Evolutionary conservation across 2,797 vertebrate species (phyloP), one percentile per base, ranked within the genome.

Genomic region (Phalloptychus januarius): DNA sequence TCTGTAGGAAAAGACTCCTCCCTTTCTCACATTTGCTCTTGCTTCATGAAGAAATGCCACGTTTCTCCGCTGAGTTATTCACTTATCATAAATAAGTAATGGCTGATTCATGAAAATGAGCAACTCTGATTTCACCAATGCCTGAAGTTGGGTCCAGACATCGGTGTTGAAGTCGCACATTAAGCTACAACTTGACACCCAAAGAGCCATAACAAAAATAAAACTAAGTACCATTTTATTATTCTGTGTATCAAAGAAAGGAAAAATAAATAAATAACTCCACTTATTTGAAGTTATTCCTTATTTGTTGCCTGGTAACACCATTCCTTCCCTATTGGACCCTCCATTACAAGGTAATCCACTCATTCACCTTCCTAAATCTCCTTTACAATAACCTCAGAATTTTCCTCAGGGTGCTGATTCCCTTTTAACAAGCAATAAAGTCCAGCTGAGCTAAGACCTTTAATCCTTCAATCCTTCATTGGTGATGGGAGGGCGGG

Each of bases 321-420:
- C 77, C 42, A 36, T 84, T 73, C 63, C 82, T 63, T 77, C 71
- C 86, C 90, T 81, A 81, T 74, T 83, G 88, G 87, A 70, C 76
- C 83, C 77, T 90, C 85, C 70, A 77, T 91, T 87, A 93, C 93
- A 91, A 75, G 83, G 85, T 91, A 88, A 93, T 92, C 86, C 86
- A 85, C 61, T 85, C 82, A 85, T 92, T 91, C 89, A 90, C 78
- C 85, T 91, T 85, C 87, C 90, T 88, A 90, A 91, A 92, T 83
- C 81, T 80, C 74, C 80, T 80, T 88, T 87, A 86, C 85, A 83
- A 91, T 87, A 92, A 88, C 87, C 84, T 83, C 75, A 77, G 54
- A 74, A 75, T 76, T 89, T 77, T 90, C 92, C 91, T 87, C 79
- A 0, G 90, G 90, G 86, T 85, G 71, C 75, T 6, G 23, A 67